Conservation (phyloP, 2,797 vertebrate genomes). For the Sebastes aleutianus region DNA sequence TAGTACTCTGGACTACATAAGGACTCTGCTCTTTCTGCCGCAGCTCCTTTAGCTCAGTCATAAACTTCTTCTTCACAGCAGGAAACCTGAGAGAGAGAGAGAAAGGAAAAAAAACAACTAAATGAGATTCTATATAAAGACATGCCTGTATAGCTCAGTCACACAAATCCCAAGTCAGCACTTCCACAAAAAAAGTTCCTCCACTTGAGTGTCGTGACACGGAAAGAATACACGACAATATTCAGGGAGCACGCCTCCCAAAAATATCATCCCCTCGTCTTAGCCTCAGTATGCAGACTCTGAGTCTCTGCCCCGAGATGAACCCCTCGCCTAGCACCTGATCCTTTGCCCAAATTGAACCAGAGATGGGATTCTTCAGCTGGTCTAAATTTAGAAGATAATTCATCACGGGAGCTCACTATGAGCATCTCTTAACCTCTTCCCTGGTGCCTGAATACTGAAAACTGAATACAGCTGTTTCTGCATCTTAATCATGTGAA, state of each 20-base stretch:
- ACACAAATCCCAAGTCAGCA: constrained; percentile 46
- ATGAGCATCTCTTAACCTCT: constrained; percentile 35
- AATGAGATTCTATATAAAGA: constrained; percentile 46
- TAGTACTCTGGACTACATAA: constrained; percentile 92
- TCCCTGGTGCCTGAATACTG: not conserved
- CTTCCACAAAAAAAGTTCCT: constrained; percentile 25
- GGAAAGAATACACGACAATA: constrained; percentile 11
- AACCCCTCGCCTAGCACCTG: constrained; percentile 51
- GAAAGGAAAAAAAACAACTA: not conserved
- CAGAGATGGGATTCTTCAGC: constrained; percentile 64
- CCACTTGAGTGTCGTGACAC: constrained; percentile 10
- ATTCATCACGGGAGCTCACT: constrained; percentile 60
- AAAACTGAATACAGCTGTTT: constrained; percentile 17
- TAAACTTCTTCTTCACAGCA: constrained; percentile 97
- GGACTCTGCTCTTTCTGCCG: constrained; percentile 96
- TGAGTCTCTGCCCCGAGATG: constrained; percentile 36
- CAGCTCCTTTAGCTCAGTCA: constrained; percentile 95
- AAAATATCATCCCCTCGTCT: constrained; percentile 45
- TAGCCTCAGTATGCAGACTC: constrained; percentile 19
- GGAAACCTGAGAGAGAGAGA: constrained; percentile 87
- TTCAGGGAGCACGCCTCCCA: constrained; percentile 15
- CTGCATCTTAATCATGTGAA: not conserved
- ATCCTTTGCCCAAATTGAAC: constrained; percentile 56
- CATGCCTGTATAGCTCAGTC: constrained; percentile 13
- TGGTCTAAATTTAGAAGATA: constrained; percentile 69